Evolutionary conservation across 2,888 invertebrate species (phyloP), one percentile per base, ranked within the genome.

Genomic region (Adelognathus sp.): DNA sequence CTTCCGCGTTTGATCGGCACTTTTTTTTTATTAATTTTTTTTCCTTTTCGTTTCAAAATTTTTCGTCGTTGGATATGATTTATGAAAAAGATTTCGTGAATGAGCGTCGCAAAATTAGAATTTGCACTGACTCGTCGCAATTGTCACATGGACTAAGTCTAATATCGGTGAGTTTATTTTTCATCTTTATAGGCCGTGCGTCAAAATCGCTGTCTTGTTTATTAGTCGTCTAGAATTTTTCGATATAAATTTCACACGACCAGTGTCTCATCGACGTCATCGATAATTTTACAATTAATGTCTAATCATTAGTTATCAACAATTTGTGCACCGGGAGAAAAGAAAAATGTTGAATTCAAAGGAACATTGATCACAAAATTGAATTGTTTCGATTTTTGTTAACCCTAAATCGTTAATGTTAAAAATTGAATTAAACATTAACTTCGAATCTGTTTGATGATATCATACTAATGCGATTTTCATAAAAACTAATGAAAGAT

Each of bases 251-350:
- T n/a, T 72, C n/a, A 36, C 36, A 7, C 46, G 18, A 54, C 63
- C 11, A 36, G 63, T n/a, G 71, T 61, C 63, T 64, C 63, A 70
- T 64, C 70, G 71, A 76, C 50, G 21, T 60, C 39, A 60, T 71
- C 58, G 63, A 44, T 64, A 11, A 29, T n/a, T 54, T 29, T 9
- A 31, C 24, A 24, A 41, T 41, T 14, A n/a, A n/a, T n/a, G n/a
- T n/a, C n/a, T n/a, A n/a, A n/a, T n/a, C n/a, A n/a, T n/a, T n/a
- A n/a, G n/a, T n/a, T n/a, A n/a, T n/a, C n/a, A 41, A 50, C 21
- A 50, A 21, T 50, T 50, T 24, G 50, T 50, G n/a, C n/a, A n/a
- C n/a, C n/a, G n/a, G n/a, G n/a, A n/a, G n/a, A n/a, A n/a, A n/a
- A n/a, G n/a, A n/a, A n/a, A n/a, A n/a, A n/a, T n/a, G n/a, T n/a